Conservation (phyloP, 2,797 vertebrate species). For the Notolepis coatsorum region DNA sequence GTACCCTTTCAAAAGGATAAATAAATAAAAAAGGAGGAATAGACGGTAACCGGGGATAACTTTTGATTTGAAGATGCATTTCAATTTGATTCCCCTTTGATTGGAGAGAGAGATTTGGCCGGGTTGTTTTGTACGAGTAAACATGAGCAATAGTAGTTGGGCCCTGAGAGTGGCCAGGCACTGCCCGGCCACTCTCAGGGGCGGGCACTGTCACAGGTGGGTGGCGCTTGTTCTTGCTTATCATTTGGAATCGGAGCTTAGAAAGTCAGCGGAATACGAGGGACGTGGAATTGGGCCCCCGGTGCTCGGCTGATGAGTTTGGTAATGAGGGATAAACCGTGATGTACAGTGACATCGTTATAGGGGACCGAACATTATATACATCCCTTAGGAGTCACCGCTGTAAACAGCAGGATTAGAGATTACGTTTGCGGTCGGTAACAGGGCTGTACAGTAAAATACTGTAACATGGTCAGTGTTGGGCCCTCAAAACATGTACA, state of each 20-base stretch:
- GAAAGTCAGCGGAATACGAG: constrained; percentile 29
- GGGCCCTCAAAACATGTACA: background rate
- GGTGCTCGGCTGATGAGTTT: constrained; percentile 49
- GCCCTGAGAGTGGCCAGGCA: too few relatives aligned
- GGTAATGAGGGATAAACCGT: constrained; percentile 34
- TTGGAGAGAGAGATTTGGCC: constrained; percentile 1
- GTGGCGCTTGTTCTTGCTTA: constrained; percentile 24
- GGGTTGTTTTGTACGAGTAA: background rate
- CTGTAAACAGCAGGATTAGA: constrained; percentile 53
- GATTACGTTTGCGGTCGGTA: constrained; percentile 25
- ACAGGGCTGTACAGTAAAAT: constrained; percentile 25
- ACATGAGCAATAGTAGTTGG: constrained; percentile 15
- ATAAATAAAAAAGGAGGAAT: background rate
- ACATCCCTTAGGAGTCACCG: constrained; percentile 11
- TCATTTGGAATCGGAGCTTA: constrained; percentile 38
- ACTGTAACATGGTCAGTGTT: background rate
- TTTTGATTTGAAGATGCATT: constrained; percentile 16
- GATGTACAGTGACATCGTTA: constrained; percentile 19
- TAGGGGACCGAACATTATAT: constrained; percentile 9
- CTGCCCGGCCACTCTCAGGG: too few relatives aligned
- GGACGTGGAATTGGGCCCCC: constrained; percentile 44
- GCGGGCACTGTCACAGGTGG: background rate
- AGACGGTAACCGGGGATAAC: background rate
- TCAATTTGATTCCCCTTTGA: constrained; percentile 11
- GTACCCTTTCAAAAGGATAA: background rate